phyloP scores from a whole-genome alignment of 2,113 vertebrate species.

The Rhea americana region DNA sequence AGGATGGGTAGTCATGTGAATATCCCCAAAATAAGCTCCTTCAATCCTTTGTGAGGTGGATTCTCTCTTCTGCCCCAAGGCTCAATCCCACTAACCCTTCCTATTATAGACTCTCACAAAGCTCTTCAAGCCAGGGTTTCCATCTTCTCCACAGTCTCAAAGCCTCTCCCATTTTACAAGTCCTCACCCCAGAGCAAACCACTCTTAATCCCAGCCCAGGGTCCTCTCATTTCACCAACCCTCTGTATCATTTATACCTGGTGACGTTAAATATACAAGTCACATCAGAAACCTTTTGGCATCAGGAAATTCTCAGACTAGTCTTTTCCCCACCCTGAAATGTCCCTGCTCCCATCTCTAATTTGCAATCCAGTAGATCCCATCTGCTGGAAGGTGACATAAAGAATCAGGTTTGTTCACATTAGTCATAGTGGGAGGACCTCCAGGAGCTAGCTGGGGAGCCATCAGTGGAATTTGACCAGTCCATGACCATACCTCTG shows the following conservation, averaged over 20 bases:
- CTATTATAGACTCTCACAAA: not conserved
- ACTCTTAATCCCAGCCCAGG: not conserved
- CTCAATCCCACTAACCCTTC: not conserved
- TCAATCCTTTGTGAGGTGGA: not conserved
- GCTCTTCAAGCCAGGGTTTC: not conserved
- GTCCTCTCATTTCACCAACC: not conserved
- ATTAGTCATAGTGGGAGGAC: not conserved
- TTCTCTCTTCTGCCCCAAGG: not conserved
- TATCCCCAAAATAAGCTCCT: not conserved
- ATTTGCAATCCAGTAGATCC: not conserved
- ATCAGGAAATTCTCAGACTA: not conserved
- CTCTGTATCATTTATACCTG: not conserved
- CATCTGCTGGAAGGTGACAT: not conserved
- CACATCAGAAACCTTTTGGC: not conserved
- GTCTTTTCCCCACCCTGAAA: not conserved
- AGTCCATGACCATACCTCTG: not conserved
- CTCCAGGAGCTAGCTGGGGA: not conserved
- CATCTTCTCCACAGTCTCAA: not conserved
- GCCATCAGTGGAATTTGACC: not conserved
- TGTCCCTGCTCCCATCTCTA: not conserved
- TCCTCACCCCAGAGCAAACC: not conserved
- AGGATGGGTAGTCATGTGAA: not conserved
- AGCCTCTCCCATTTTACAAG: not conserved
- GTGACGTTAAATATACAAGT: not conserved
- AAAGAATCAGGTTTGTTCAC: not conserved